Base-by-base conservation (phyloP, 2,888 invertebrate genomes). In the Quadroppia sp. region DNA sequence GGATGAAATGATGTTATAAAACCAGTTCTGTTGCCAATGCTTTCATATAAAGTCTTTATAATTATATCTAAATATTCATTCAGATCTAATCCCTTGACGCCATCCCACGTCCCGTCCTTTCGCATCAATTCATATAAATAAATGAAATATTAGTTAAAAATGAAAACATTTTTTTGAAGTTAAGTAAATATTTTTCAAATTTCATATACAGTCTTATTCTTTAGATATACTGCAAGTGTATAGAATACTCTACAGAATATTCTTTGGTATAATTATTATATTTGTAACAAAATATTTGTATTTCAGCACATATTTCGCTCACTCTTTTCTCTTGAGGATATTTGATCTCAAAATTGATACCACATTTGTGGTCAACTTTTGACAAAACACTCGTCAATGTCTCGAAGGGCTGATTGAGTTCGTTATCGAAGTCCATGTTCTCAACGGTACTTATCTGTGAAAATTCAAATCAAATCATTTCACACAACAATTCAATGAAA, bases 271-370 rank as follows among this genome's bases (percentile, higher is more conserved):
- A 17, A n/a, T n/a, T 6, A 45, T 7, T 45, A 45, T 45, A 17
- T 13, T 45, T 13, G 13, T 40, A 9, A 45, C 45, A n/a, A 45
- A 45, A 61, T 61, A 30, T 59, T 59, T 59, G 56, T 6, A n/a
- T n/a, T n/a, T n/a, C n/a, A n/a, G 11, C 25, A 59, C 20, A 59
- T 23, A 28, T 56, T 56, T 56, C n/a, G 28, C 56, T 56, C 28
- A 56, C 61, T 9, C 4, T 61, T 98, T 97, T 61, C 17, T 30
- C 4, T 32, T 30, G 28, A 17, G 94, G 94, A 90, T 95, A 98
- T 83, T 99, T 99, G 71, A 99, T 88, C 85, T 99, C 99, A 75
- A 99, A 89, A 83, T 98, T 98, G 81, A 97, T 97, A 0, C 98
- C 98, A 53, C 94, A 90, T 81, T 92, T 89, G 4, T 86, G 85